Base-by-base conservation (phyloP, 92 coral and sea anemone species). In the Heteractis magnifica region DNA sequence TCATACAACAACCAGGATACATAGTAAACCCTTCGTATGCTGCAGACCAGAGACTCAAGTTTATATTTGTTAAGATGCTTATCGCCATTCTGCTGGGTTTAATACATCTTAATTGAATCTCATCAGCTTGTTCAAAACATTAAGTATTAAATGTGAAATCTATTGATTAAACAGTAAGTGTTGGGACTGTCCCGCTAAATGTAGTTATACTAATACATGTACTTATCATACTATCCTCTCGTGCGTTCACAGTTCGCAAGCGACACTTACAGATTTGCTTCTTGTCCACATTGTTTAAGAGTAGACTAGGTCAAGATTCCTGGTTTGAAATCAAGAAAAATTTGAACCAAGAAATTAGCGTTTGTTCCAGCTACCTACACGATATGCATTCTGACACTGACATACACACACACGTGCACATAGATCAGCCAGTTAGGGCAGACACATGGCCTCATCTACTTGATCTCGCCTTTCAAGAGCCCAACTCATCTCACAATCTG, bases 381-480 rank as follows among this genome's bases (percentile, higher is more conserved):
- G 71, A 64, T 21, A 64, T 34, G 44, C 44, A 0, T 34, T 34
- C 44, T 2, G 44, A 34, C 44, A 34, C 44, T 34, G 44, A 34
- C 58, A 8, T 53, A 8, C 58, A 8, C 10, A 53, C 58, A 53
- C 10, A 53, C 58, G 13, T 12, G 13, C 71, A n/a, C 71, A 19
- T 19, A 65, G 48, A 68, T 26, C 73, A 68, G 26, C 70, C 70
- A 62, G 70, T 23, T 8, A 62, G 73, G 73, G 73, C 49, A 68
- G 26, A 23, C 73, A 11, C 20, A 20, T 68, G 73, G 73, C 73
- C 73, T 68, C 73, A 12, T 23, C 14, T 64, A 19, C 64, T 62
- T 34, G 44, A 34, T 62, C 70, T 62, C 70, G 70, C 70, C 70
- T 62, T n/a, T 62, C 70, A 62, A 62, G 5, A 62, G 70, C 70